Conservation (phyloP, 2,888 invertebrate genomes). For the Euphydryas editha region DNA sequence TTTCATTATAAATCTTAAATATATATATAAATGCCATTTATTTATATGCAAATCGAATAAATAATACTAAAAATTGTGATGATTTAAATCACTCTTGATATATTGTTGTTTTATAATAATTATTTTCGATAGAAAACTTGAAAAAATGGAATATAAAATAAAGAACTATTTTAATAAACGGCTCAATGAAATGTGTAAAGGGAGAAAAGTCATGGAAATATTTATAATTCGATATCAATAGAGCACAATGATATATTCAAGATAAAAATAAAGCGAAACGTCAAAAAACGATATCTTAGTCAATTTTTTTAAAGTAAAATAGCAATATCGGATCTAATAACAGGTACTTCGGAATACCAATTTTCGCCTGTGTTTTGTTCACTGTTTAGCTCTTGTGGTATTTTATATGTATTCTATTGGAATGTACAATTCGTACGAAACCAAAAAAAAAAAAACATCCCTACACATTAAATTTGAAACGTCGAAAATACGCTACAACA, state of each 20-base stretch:
- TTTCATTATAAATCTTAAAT: not conserved
- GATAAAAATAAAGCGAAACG: not conserved
- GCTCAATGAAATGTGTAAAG: not conserved
- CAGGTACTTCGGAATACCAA: not conserved
- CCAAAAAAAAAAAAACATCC: not conserved
- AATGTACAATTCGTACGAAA: not conserved
- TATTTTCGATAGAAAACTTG: not conserved
- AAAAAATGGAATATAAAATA: not conserved
- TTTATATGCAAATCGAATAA: not conserved
- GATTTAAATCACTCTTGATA: not conserved
- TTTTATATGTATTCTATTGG: not conserved
- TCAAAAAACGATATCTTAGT: too few species aligned
- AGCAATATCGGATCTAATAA: not conserved
- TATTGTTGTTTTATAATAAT: not conserved
- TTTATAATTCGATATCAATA: not conserved
- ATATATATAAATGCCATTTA: not conserved
- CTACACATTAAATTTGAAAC: conserved; percentile 5
- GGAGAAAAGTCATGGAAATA: not conserved
- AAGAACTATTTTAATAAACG: not conserved
- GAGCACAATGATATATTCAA: not conserved
- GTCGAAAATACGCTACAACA: conserved; percentile 10
- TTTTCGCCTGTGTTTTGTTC: not conserved
- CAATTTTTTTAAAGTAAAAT: not conserved
- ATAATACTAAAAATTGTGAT: conserved; percentile 3
- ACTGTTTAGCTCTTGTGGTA: not conserved